Evolutionary conservation across 2,888 invertebrate genomes (phyloP).

Genomic region (Dendrolimus houi): DNA sequence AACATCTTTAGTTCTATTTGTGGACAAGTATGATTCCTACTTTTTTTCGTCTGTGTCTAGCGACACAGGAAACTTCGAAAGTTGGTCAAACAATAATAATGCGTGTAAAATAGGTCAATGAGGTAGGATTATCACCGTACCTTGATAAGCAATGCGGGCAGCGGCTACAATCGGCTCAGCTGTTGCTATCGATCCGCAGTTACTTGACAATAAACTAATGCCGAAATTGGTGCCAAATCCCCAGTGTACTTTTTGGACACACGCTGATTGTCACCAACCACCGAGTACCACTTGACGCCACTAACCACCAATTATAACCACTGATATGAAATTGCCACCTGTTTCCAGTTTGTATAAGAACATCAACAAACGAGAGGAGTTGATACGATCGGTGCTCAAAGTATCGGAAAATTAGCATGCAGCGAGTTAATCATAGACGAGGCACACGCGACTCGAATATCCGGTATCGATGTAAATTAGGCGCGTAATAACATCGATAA

Average conservation of each 20-base stretch:
- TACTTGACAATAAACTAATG: conserved; percentile 20
- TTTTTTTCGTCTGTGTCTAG: background rate
- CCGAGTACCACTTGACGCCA: conserved; percentile 29
- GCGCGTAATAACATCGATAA: conserved; percentile 8
- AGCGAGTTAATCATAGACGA: background rate
- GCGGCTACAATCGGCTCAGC: conserved; percentile 48
- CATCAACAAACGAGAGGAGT: background rate
- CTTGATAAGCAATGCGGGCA: conserved; percentile 45
- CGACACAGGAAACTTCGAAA: background rate
- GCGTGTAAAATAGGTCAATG: conserved; percentile 28
- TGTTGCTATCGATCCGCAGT: conserved; percentile 57
- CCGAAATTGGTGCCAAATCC: conserved; percentile 13
- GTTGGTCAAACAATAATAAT: conserved; percentile 8
- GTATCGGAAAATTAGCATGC: conserved; percentile 6
- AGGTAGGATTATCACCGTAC: conserved; percentile 34
- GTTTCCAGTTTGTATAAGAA: conserved; percentile 30
- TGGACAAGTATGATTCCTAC: background rate
- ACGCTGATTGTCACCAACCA: conserved; percentile 12
- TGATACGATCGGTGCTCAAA: background rate
- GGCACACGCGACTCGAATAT: conserved; percentile 13
- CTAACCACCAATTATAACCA: conserved; percentile 49
- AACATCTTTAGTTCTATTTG: conserved; percentile 7
- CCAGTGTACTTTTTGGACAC: background rate
- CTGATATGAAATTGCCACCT: conserved; percentile 50
- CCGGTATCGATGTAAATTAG: conserved; percentile 29